phyloP scores from a whole-genome alignment of 2,113 vertebrate species.

The Hiodon alosoides region DNA sequence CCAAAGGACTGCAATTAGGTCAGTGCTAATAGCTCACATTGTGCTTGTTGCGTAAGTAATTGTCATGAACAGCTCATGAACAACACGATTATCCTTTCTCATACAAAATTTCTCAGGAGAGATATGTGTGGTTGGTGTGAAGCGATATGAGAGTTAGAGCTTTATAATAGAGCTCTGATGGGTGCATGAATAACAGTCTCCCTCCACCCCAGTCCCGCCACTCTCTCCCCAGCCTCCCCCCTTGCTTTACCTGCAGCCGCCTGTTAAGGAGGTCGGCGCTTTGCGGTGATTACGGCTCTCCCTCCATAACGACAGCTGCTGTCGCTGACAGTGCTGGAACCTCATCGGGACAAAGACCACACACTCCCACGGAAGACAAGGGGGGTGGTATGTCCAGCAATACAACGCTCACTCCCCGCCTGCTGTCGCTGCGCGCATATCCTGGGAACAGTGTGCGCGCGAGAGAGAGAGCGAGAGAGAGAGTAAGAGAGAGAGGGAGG shows the following conservation, averaged over 20 bases:
- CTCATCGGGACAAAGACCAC: constrained; percentile 59
- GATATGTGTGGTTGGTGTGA: too few species aligned
- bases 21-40: neutral
- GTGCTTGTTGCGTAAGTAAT: neutral
- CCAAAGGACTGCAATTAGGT: neutral
- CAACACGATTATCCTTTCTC: neutral
- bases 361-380: constrained; percentile 43
- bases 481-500: constrained; percentile 41
- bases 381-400: constrained; percentile 18
- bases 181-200: neutral
- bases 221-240: neutral
- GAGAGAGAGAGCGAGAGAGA: constrained; percentile 43
- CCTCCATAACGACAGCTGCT: constrained; percentile 5
- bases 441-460: constrained; percentile 32
- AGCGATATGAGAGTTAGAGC: too few species aligned
- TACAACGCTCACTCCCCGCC: constrained; percentile 33
- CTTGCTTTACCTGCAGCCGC: neutral
- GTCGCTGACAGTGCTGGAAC: constrained; percentile 36
- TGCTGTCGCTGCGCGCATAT: neutral
- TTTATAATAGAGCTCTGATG: neutral
- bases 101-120: neutral
- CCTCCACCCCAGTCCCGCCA: neutral
- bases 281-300: neutral
- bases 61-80: neutral
- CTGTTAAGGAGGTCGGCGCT: constrained; percentile 12